phyloP scores from a whole-genome alignment of 2,888 invertebrate genomes.

The Herminia tarsipennalis region DNA sequence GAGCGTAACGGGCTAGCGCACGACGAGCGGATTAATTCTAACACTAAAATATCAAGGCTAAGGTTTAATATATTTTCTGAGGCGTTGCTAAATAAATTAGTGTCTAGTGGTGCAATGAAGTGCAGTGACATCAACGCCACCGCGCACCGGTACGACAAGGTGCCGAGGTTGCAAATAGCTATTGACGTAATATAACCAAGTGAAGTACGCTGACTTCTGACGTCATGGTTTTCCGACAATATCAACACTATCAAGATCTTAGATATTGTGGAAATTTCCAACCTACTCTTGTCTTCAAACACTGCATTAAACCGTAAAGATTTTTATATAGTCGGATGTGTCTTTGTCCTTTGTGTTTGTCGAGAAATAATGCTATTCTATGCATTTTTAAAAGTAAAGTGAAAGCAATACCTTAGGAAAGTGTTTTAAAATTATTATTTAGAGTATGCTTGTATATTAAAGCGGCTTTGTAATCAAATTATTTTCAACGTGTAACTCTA shows the following conservation, averaged over 20 bases:
- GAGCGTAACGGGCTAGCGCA: constrained; percentile 18
- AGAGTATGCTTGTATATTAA: too few relatives aligned
- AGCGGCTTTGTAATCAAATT: too few relatives aligned
- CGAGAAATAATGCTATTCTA: too few relatives aligned
- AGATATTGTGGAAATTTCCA: too few relatives aligned
- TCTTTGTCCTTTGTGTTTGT: too few relatives aligned
- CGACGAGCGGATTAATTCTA: constrained; percentile 7
- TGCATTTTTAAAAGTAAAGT: too few relatives aligned
- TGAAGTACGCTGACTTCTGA: background rate
- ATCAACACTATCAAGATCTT: background rate
- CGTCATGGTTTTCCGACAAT: background rate
- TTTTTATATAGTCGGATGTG: too few relatives aligned
- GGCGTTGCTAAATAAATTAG: constrained; percentile 25
- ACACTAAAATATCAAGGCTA: constrained; percentile 24
- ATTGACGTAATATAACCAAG: constrained; percentile 35
- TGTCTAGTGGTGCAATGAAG: constrained; percentile 29
- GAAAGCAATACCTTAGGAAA: too few relatives aligned
- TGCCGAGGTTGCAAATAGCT: constrained; percentile 15
- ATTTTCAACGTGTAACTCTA: too few relatives aligned
- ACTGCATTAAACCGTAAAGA: too few relatives aligned
- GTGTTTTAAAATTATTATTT: too few relatives aligned
- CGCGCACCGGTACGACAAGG: background rate
- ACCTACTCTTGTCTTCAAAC: too few relatives aligned
- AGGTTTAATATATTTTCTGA: constrained; percentile 17
- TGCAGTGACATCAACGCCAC: constrained; percentile 18